Evolutionary conservation across 2,113 vertebrate genomes (phyloP).

Genomic region (Rhinolophus ferrumequinum): DNA sequence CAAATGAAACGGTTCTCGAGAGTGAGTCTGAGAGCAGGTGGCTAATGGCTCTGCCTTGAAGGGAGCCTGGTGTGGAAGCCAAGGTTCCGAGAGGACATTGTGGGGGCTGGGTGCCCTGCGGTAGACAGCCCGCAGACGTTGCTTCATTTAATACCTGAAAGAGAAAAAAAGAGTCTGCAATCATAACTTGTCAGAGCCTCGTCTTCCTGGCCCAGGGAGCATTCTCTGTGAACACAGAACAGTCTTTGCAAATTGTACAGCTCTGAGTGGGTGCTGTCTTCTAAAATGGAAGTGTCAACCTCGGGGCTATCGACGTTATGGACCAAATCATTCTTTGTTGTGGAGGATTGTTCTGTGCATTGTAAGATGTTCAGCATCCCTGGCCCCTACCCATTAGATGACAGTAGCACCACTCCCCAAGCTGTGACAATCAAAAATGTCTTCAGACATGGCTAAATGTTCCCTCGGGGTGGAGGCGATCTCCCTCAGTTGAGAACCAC

Average conservation of each 20-base stretch:
- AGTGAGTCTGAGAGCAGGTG: conserved; percentile 45
- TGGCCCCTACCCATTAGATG: neutral
- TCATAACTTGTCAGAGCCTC: neutral
- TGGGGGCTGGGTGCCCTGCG: neutral
- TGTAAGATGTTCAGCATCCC: neutral
- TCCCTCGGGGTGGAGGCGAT: neutral
- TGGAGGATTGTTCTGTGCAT: neutral
- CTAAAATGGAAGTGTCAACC: neutral
- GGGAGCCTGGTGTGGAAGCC: neutral
- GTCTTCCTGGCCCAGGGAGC: neutral
- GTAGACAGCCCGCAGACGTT: neutral
- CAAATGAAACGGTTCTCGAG: neutral
- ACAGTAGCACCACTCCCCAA: neutral
- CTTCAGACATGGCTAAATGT: neutral
- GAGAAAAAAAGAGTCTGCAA: neutral
- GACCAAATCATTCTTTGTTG: neutral
- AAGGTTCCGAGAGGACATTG: neutral
- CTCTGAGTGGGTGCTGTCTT: neutral
- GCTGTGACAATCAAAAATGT: neutral
- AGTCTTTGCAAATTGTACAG: neutral
- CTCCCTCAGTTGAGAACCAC: neutral
- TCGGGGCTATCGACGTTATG: neutral
- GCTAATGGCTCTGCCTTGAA: conserved; percentile 51
- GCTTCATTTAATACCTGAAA: neutral
- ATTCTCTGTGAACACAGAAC: neutral